A percentile compares a stretch with the other conserved stretches of the same genome.
Conservation (phyloP, 2,797 vertebrate species). For the Euphonia xanthogaster region DNA sequence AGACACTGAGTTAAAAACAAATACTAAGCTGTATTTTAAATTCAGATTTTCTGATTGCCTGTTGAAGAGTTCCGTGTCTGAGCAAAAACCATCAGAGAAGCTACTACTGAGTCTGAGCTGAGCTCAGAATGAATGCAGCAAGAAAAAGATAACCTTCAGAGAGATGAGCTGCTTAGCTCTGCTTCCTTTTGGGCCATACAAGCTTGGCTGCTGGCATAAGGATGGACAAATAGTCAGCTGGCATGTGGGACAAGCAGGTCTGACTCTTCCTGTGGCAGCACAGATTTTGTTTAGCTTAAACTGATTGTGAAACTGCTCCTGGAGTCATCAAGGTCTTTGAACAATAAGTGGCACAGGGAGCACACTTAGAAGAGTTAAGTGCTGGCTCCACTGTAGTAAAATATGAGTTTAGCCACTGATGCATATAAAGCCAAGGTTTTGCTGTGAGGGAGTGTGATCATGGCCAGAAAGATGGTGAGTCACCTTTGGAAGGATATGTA, state of each 20-base stretch:
- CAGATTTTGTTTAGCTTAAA: background rate
- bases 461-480: background rate
- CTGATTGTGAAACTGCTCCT: background rate
- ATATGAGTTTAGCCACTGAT: background rate
- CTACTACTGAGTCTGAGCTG: background rate
- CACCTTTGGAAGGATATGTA: background rate
- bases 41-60: background rate
- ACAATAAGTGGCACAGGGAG: background rate
- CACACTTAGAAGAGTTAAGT: background rate
- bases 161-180: background rate
- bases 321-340: background rate
- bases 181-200: background rate
- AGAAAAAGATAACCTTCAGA: background rate
- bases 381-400: background rate
- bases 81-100: background rate
- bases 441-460: background rate
- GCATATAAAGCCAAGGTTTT: background rate
- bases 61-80: background rate
- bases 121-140: background rate
- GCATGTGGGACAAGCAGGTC: background rate
- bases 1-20: background rate
- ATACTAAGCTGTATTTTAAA: background rate
- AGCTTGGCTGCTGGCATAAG: background rate
- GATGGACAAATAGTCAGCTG: background rate
- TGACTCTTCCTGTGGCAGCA: background rate